These are phyloP conservation scores for Sebastiscus tertius DNA, from an alignment of 2,797 vertebrate genomes.

Conservation along the genomic window DNA sequence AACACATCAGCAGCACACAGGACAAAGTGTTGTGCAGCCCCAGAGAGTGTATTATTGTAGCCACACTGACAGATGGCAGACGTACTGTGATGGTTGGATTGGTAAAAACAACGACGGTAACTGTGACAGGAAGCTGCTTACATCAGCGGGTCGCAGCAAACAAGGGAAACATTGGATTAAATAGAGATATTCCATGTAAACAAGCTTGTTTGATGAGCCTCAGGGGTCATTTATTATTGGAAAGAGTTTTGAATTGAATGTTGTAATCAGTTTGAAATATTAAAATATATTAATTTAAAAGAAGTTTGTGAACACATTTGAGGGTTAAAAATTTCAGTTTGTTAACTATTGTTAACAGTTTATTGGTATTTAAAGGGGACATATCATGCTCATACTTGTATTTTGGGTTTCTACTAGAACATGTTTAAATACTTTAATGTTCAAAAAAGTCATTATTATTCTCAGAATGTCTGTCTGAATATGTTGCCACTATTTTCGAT, in stretches of 20 bases:
- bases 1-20: slow-evolving; percentile 54
- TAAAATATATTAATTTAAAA: background rate
- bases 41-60: slow-evolving; percentile 56
- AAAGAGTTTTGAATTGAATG: slow-evolving; percentile 18
- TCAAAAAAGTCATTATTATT: background rate
- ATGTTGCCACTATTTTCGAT: no score
- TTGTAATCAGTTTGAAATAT: background rate
- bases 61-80: slow-evolving; percentile 64
- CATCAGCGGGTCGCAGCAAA: slow-evolving; percentile 57
- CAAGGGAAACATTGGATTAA: slow-evolving; percentile 36
- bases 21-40: slow-evolving; percentile 42
- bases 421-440: background rate
- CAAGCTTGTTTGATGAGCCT: slow-evolving; percentile 13
- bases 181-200: slow-evolving; percentile 52
- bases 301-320: background rate
- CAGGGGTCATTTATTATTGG: slow-evolving; percentile 4
- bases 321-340: background rate
- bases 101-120: slow-evolving; percentile 62
- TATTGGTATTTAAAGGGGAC: background rate
- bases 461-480: no score
- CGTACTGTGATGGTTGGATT: slow-evolving; percentile 61
- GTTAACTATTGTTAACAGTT: background rate
- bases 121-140: slow-evolving; percentile 65
- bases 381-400: background rate
- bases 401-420: background rate